Base-by-base conservation (phyloP, 1,140 invertebrate species). In the Microvelia longipes region DNA sequence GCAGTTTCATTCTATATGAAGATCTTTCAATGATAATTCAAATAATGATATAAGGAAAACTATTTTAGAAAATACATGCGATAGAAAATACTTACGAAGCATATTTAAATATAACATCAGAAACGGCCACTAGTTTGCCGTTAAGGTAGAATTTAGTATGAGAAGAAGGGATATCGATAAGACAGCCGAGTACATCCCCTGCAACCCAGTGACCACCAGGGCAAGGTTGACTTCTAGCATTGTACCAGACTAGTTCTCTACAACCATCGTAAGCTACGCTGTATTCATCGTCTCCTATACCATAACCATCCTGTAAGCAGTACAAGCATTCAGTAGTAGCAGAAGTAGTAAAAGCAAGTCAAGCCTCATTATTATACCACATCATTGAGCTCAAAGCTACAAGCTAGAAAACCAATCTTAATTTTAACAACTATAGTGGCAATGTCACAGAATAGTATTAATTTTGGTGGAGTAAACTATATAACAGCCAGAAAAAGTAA, bases 231-330 rank as follows among this genome's bases (percentile, higher is more conserved):
- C 90, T 90, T 71, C 85, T 84, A 1, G 92, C 92, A 78, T 91
- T 90, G 76, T 93, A 87, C 94, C 94, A 97, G 69, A 96, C 87
- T 50, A 95, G 80, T 78, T 88, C 86, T 35, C 94, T 84, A 80
- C 93, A 96, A 0, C 94, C 94, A 81, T 97, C 94, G 78, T 93
- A 96, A 0, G 93, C 89, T 72, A 96, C 81, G 0, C 92, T 95
- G 81, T 86, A 92, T 74, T 90, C 85, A 80, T 96, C 94, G 79
- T 97, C 94, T 29, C 94, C 94, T 72, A 96, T 96, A n/a, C 93
- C 93, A 81, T 90, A 95, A 1, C 94, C 93, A 80, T 96, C 93
- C 91, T 94, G 75, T 24, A 60, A n/a, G n/a, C n/a, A 60, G 30
- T 69, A 14, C 19, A 29, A 50, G 62, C 35, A n/a, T n/a, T n/a